Conservation (phyloP, 2,888 invertebrate species). For the Lasius platythorax region DNA sequence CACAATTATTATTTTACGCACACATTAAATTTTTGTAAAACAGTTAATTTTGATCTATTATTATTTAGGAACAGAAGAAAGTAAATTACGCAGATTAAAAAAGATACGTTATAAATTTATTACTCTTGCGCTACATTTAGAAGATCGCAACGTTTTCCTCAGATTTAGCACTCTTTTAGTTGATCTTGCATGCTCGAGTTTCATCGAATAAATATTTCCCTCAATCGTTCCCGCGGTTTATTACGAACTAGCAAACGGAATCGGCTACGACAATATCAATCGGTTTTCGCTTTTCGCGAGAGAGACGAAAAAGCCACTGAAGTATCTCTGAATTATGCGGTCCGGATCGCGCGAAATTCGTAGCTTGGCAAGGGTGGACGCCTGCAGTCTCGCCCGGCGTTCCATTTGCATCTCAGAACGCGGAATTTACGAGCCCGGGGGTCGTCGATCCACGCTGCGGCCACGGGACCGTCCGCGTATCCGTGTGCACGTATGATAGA, state of each 20-base stretch:
- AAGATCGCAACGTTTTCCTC: not conserved
- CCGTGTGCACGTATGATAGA: conserved; percentile 76
- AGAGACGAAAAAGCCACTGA: conserved; percentile 42
- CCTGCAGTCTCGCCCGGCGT: conserved; percentile 44
- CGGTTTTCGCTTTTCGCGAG: conserved; percentile 36
- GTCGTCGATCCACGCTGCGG: conserved; percentile 66
- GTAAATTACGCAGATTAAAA: not conserved
- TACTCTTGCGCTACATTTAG: not conserved
- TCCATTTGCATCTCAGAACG: conserved; percentile 51
- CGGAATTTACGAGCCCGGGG: conserved; percentile 52
- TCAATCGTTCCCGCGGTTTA: not conserved
- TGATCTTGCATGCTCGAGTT: not conserved
- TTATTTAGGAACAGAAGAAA: not conserved
- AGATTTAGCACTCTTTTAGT: not conserved
- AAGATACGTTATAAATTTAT: not conserved
- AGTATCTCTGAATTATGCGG: conserved; percentile 48
- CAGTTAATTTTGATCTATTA: not conserved
- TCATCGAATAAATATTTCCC: conserved; percentile 33
- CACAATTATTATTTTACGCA: not conserved
- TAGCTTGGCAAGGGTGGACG: conserved; percentile 37
- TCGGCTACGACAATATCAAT: conserved; percentile 46
- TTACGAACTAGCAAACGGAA: conserved; percentile 25
- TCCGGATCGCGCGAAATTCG: conserved; percentile 44
- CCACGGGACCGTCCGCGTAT: conserved; percentile 75
- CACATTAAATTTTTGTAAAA: not conserved